Evolutionary conservation across 2,888 invertebrate species (phyloP).

Genomic region (Seira musarum): DNA sequence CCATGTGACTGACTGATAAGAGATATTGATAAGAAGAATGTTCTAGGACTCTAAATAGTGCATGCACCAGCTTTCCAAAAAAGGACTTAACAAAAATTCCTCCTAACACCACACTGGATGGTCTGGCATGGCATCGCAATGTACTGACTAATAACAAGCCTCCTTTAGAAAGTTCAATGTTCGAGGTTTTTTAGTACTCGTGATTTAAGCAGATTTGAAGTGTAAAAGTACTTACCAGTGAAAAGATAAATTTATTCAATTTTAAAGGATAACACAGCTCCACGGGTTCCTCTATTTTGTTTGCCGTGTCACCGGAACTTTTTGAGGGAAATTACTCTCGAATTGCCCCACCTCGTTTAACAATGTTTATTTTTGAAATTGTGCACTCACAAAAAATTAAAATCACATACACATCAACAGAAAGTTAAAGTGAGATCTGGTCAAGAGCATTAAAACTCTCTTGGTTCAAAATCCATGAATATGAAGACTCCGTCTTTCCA

Average conservation of each 20-base stretch:
- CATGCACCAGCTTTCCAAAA: not conserved
- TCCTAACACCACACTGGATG: no score
- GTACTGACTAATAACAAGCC: no score
- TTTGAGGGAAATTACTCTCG: not conserved
- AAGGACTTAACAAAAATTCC: no score
- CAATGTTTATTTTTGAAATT: not conserved
- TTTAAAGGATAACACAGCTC: not conserved
- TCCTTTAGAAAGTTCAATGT: constrained; percentile 3
- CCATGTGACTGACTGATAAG: not conserved
- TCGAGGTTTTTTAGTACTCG: not conserved
- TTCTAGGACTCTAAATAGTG: not conserved
- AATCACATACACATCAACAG: not conserved
- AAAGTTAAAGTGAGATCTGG: not conserved
- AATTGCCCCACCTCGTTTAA: not conserved
- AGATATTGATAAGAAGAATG: not conserved
- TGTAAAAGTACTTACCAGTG: not conserved
- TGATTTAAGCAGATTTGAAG: not conserved
- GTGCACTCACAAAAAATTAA: not conserved
- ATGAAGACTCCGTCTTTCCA: constrained; percentile 7
- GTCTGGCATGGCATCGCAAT: no score
- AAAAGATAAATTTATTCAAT: not conserved
- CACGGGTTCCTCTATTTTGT: no score
- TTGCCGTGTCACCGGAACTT: not conserved
- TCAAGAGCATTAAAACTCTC: no score
- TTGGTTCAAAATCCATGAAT: constrained; percentile 22